Evolutionary conservation across 2,888 invertebrate genomes (phyloP), one percentile per base, ranked within the genome.

Genomic region (Chrysolina americana): DNA sequence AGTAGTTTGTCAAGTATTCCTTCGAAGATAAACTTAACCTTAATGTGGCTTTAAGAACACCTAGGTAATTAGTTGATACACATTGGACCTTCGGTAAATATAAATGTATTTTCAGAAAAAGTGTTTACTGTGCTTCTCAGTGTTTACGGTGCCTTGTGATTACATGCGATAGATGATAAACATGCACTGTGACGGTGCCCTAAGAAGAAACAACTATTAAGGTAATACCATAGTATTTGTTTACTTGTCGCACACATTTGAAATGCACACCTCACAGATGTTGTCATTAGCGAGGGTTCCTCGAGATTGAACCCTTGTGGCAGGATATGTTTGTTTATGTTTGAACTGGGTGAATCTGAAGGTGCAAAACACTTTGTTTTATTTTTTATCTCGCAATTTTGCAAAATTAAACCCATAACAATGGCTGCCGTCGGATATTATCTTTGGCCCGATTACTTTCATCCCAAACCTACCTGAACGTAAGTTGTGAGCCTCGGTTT

Each of bases 61-160:
- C 59, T 59, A 59, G 36, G 59, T 59, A 59, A 59, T 59, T 59
- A 59, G 59, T 28, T 19, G 13, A 56, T 59, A 59, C 23, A 23
- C 23, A 59, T 59, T 15, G 59, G 28, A 59, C 59, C 15, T 59
- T 69, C 62, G 47, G 23, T 17, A 64, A 36, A 63, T 44, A 68
- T 79, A 79, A 75, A 80, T 78, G 80, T 76, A 75, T 74, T 74
- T 73, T 65, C 68, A 19, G 71, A 72, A 50, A 65, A 71, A 65
- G 77, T 78, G 80, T 71, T 75, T 76, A 65, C 63, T 76, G 77
- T 80, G 78, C 65, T 68, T 77, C 74, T 75, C 68, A 76, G 78
- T 80, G 80, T 78, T 77, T 71, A 63, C 71, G 75, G 80, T 80
- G 80, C 76, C 80, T 80, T 80, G 80, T 80, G 80, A 74, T 76